Conservation (phyloP, 1,140 invertebrate genomes). For the Himalopsyche phryganea region DNA sequence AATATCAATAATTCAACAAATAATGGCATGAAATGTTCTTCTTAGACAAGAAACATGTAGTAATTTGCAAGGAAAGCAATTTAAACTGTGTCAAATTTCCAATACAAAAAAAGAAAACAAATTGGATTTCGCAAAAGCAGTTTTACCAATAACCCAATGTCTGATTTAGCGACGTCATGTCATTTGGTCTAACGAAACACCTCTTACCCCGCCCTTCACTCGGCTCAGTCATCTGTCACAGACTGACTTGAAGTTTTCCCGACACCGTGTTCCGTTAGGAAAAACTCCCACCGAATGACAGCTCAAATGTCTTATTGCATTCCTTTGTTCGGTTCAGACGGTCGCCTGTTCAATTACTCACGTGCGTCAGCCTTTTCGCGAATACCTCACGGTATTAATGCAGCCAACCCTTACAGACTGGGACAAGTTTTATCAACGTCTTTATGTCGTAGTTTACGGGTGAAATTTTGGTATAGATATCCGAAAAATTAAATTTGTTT, state of each 20-base stretch:
- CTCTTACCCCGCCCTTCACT: not conserved
- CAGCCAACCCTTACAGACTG: no score
- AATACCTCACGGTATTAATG: not conserved
- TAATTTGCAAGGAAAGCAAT: no score
- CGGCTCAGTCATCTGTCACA: not conserved
- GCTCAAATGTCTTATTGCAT: slow-evolving; percentile 28
- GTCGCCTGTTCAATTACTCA: slow-evolving; percentile 15
- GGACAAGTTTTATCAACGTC: no score
- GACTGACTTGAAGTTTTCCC: not conserved
- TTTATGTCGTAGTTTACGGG: no score
- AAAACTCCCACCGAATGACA: slow-evolving; percentile 18
- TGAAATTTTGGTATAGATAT: no score
- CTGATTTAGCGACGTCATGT: no score
- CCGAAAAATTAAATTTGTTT: no score
- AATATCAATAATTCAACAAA: no score
- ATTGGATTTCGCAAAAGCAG: not conserved
- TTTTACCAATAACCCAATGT: not conserved
- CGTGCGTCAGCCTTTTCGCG: slow-evolving; percentile 10
- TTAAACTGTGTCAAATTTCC: no score
- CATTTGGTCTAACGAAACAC: not conserved
- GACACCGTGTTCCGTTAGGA: not conserved
- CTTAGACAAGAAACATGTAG: no score
- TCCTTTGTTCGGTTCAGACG: slow-evolving; percentile 15
- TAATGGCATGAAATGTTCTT: no score
- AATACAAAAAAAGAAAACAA: not conserved